A percentile compares a stretch with the other conserved stretches of the same genome.
These are phyloP conservation scores for Gracilinanus agilis DNA, from an alignment of 2,113 vertebrate species.

Conservation along the genomic window DNA sequence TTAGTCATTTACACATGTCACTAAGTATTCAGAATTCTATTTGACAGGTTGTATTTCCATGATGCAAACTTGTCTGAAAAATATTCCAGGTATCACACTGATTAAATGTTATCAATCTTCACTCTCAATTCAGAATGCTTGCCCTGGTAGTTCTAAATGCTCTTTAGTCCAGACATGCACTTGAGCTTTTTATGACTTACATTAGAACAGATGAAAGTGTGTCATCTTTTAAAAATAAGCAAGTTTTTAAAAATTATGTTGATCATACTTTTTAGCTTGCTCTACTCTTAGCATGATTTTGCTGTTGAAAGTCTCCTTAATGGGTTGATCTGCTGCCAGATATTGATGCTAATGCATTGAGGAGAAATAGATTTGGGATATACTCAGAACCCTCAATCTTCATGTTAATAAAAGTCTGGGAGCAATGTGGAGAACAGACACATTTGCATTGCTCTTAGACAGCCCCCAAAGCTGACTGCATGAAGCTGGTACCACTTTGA, in stretches of 20 bases:
- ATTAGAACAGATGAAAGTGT: not conserved
- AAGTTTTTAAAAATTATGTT: conserved; percentile 52
- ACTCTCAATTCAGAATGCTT: conserved; percentile 66
- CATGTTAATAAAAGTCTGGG: conserved; percentile 42
- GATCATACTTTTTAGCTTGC: not conserved
- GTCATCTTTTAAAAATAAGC: conserved; percentile 62
- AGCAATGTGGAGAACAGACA: conserved; percentile 27
- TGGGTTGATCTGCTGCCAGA: conserved; percentile 37
- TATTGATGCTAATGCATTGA: conserved; percentile 27
- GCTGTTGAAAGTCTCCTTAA: conserved; percentile 42
- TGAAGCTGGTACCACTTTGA: conserved; percentile 43
- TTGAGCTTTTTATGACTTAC: conserved; percentile 62
- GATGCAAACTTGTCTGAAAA: conserved; percentile 58
- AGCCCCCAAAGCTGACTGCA: not conserved
- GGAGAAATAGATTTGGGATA: not conserved
- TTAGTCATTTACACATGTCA: not conserved
- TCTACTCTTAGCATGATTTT: conserved; percentile 14
- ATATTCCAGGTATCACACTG: not conserved
- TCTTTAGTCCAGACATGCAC: not conserved
- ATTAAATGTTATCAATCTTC: conserved; percentile 63
- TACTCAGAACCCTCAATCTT: not conserved
- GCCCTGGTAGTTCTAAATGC: conserved; percentile 39
- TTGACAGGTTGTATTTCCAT: conserved; percentile 46
- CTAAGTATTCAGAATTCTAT: conserved; percentile 30
- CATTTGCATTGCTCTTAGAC: conserved; percentile 27